phyloP scores from a whole-genome alignment of 2,113 vertebrate species.

The Phainopepla nitens region DNA sequence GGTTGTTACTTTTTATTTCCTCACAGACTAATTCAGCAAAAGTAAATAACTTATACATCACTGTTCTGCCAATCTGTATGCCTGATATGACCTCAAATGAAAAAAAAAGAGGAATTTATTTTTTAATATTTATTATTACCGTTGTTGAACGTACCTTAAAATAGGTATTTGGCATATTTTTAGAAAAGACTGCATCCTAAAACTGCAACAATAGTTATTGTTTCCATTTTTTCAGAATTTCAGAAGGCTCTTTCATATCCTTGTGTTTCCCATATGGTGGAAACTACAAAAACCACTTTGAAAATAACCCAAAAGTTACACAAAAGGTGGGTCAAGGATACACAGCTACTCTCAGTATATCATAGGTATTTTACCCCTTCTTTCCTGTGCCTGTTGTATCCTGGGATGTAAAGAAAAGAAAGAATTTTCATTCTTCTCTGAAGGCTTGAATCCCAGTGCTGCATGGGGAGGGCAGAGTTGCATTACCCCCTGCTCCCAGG shows the following conservation, averaged over 20 bases:
- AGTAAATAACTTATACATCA: not conserved
- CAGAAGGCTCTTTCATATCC: not conserved
- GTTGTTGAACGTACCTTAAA: not conserved
- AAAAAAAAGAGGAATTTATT: not conserved
- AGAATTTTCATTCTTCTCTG: not conserved
- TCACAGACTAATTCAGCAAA: not conserved
- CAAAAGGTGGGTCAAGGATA: not conserved
- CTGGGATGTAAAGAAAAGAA: not conserved
- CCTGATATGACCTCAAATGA: not conserved
- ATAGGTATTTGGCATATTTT: not conserved
- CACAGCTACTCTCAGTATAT: not conserved
- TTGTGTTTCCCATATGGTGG: not conserved
- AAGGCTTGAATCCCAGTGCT: not conserved
- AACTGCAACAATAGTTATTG: not conserved
- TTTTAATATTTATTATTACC: not conserved
- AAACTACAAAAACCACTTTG: not conserved
- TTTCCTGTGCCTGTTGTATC: no score
- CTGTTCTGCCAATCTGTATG: not conserved
- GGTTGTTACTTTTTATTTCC: not conserved
- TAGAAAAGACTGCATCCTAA: not conserved
- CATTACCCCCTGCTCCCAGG: accelerated
- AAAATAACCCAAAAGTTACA: not conserved
- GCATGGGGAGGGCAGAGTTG: not conserved
- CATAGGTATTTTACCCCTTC: not conserved
- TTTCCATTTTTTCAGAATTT: not conserved